phyloP scores from a whole-genome alignment of 2,888 invertebrate genomes.

The Elegia similella region DNA sequence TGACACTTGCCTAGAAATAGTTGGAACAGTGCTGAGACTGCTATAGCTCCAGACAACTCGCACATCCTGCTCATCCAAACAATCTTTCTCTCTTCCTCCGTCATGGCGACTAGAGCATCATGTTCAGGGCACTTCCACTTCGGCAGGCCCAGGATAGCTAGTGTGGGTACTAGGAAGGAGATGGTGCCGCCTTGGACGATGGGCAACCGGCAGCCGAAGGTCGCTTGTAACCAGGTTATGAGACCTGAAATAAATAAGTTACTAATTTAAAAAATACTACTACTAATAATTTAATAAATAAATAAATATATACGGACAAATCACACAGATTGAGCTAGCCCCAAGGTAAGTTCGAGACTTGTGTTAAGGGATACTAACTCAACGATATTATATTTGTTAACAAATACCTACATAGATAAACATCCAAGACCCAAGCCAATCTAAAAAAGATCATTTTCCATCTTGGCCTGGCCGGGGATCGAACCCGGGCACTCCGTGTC shows the following conservation, averaged over 20 bases:
- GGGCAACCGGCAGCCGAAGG: conserved; percentile 88
- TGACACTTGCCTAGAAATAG: conserved; percentile 86
- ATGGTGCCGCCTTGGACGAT: conserved; percentile 91
- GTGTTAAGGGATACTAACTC: too few relatives aligned
- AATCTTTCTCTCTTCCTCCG: conserved; percentile 75
- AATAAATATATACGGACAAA: too few relatives aligned
- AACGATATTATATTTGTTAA: too few relatives aligned
- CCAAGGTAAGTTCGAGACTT: too few relatives aligned
- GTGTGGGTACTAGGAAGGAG: conserved; percentile 89
- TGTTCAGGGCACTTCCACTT: conserved; percentile 86
- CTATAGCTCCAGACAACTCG: conserved; percentile 91
- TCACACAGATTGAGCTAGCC: too few relatives aligned
- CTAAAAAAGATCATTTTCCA: too few relatives aligned
- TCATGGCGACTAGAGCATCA: conserved; percentile 77
- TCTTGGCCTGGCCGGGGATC: too few relatives aligned
- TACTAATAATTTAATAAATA: too few relatives aligned
- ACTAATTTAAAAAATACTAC: too few relatives aligned
- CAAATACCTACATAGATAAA: too few relatives aligned
- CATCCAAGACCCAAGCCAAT: too few relatives aligned
- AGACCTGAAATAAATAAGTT: conserved; percentile 77
- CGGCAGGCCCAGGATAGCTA: conserved; percentile 87
- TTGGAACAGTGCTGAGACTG: conserved; percentile 89
- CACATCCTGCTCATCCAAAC: conserved; percentile 90
- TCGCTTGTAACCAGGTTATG: conserved; percentile 87
- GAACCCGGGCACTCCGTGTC: too few relatives aligned